phyloP scores from a whole-genome alignment of 1,140 invertebrate genomes.

The Eumaeus atala region DNA sequence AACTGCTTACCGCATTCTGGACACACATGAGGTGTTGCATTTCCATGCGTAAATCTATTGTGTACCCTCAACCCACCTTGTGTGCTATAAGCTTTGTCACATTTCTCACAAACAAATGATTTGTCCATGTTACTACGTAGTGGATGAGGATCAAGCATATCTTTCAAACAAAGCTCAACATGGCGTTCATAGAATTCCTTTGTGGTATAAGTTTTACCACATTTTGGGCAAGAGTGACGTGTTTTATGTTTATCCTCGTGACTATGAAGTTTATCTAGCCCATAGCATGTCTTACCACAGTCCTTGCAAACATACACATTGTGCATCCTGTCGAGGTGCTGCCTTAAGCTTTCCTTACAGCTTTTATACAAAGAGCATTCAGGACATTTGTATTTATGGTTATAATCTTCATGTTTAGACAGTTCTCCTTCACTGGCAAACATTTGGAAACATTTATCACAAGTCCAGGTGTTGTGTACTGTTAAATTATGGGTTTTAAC shows the following conservation, averaged over 20 bases:
- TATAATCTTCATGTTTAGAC: conserved; percentile 27
- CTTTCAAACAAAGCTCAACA: conserved; percentile 48
- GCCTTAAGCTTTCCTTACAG: conserved; percentile 33
- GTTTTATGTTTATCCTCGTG: conserved; percentile 50
- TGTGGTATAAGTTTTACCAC: conserved; percentile 53
- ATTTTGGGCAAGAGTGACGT: conserved; percentile 51
- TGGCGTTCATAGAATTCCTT: conserved; percentile 53
- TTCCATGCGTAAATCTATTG: conserved; percentile 52
- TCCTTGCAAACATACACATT: conserved; percentile 42
- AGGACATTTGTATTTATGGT: conserved; percentile 38
- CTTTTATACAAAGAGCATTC: conserved; percentile 34
- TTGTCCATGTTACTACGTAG: conserved; percentile 44
- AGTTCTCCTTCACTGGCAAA: conserved; percentile 37
- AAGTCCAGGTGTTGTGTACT: conserved; percentile 36
- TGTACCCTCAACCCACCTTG: conserved; percentile 53
- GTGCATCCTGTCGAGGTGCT: conserved; percentile 40
- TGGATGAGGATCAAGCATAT: conserved; percentile 51
- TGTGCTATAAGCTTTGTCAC: conserved; percentile 57
- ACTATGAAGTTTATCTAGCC: conserved; percentile 39
- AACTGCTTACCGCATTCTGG: conserved; percentile 55
- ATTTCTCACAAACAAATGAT: conserved; percentile 45
- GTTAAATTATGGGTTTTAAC: conserved; percentile 38
- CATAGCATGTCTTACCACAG: conserved; percentile 47
- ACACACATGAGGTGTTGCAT: conserved; percentile 55
- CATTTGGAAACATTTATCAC: conserved; percentile 42